Percentiles rank a stretch among this genome's conserved stretches.
Evolutionary conservation across 1,140 invertebrate genomes (phyloP).

Genomic region (Ylistrum balloti): DNA sequence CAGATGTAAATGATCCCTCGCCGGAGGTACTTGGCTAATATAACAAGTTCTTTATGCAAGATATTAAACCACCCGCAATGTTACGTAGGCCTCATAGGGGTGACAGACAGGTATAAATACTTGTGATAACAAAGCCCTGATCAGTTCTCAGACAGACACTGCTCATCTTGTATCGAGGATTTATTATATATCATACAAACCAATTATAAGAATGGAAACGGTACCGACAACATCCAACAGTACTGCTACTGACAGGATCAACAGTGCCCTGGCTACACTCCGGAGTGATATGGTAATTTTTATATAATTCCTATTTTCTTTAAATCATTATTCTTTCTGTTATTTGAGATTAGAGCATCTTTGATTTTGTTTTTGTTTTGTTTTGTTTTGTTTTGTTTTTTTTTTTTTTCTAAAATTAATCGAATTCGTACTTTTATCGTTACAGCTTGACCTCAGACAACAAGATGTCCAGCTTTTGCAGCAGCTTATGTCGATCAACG

Average conservation of each 20-base stretch:
- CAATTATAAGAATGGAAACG: not conserved
- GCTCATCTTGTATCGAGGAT: not conserved
- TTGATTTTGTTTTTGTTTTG: not conserved
- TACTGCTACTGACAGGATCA: conserved; percentile 47
- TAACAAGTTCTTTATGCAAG: not conserved
- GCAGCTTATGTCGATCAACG: conserved; percentile 62
- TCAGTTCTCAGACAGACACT: not conserved
- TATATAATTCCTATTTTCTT: not conserved
- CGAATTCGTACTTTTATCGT: not conserved
- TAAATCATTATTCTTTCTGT: too few relatives aligned
- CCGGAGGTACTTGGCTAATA: not conserved
- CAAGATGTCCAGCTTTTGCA: conserved; percentile 65
- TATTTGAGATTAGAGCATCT: too few relatives aligned
- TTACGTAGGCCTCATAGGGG: not conserved
- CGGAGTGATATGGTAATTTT: conserved; percentile 46
- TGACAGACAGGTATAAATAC: not conserved
- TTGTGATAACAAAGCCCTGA: not conserved
- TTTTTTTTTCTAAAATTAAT: too few relatives aligned
- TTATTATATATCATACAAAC: too few relatives aligned
- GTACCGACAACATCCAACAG: not conserved
- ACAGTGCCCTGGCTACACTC: conserved; percentile 45
- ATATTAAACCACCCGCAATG: not conserved
- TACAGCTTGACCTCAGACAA: conserved; percentile 60
- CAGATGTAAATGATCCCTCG: not conserved
- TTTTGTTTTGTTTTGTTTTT: too few relatives aligned